These are phyloP conservation scores for Cremastinae sp. DNA, from an alignment of 2,888 invertebrate genomes.

Conservation along the genomic window DNA sequence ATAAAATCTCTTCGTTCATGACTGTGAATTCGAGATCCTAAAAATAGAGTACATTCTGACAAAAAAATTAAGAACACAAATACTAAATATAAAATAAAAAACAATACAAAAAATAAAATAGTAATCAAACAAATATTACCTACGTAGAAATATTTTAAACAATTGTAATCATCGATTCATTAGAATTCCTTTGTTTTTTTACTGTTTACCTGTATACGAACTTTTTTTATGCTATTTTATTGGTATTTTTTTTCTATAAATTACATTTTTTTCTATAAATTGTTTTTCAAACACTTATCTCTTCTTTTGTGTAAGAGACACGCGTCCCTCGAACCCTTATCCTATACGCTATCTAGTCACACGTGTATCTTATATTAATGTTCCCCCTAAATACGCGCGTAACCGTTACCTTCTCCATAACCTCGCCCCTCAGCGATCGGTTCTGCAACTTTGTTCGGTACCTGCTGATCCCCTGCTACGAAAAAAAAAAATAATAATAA, in stretches of 20 bases:
- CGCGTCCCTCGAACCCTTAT: constrained; percentile 42
- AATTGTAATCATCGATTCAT: too few species aligned
- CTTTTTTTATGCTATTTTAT: too few species aligned
- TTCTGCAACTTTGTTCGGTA: constrained; percentile 71
- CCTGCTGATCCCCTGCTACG: constrained; percentile 73
- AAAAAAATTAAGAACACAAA: too few species aligned
- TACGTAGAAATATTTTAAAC: too few species aligned
- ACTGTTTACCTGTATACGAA: too few species aligned
- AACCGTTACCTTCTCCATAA: constrained; percentile 28
- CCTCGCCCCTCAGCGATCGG: constrained; percentile 21
- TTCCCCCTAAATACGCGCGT: constrained; percentile 52
- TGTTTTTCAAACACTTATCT: constrained; percentile 22
- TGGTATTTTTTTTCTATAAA: constrained; percentile 24
- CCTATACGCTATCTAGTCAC: constrained; percentile 65
- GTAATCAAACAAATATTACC: too few species aligned
- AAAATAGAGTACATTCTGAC: too few species aligned
- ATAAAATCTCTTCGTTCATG: neutral
- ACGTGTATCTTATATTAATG: constrained; percentile 71
- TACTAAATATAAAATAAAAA: too few species aligned
- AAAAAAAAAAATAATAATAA: constrained; percentile 68
- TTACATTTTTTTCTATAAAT: constrained; percentile 19
- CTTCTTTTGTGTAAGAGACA: constrained; percentile 19
- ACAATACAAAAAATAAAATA: too few species aligned
- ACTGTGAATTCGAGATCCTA: constrained; percentile 2
- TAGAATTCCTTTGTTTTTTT: too few species aligned